Conservation (phyloP, 2,888 invertebrate genomes). For the Yponomeuta cagnagella region DNA sequence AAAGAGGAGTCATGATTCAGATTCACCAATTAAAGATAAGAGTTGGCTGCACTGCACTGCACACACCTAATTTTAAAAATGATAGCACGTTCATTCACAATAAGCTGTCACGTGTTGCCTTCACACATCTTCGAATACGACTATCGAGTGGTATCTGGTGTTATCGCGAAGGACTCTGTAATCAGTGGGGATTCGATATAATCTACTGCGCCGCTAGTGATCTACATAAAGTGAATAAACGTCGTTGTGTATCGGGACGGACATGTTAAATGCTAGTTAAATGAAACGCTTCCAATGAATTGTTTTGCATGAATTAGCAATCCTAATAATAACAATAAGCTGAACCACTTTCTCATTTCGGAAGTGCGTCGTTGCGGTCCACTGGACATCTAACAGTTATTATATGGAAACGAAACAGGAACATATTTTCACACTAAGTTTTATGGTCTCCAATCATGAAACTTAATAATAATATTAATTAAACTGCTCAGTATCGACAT, state of each 20-base stretch:
- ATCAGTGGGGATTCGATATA: constrained; percentile 35
- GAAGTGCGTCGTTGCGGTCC: constrained; percentile 11
- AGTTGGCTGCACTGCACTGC: background rate
- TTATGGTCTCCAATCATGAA: background rate
- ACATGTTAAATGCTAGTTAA: background rate
- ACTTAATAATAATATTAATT: background rate
- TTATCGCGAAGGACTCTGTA: constrained; percentile 49
- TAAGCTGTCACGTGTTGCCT: constrained; percentile 25
- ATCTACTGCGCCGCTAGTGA: constrained; percentile 36
- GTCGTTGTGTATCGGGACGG: constrained; percentile 21
- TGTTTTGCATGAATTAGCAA: background rate
- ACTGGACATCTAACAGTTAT: constrained; percentile 5
- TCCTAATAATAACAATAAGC: background rate
- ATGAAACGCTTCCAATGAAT: background rate
- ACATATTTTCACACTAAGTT: constrained; percentile 1
- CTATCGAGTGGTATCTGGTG: constrained; percentile 44
- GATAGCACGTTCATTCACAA: too few relatives aligned
- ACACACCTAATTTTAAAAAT: too few relatives aligned
- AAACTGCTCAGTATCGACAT: background rate
- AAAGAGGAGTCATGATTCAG: background rate
- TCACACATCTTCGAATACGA: constrained; percentile 41
- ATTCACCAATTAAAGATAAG: background rate
- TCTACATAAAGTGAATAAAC: constrained; percentile 21
- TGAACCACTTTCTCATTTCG: constrained; percentile 12
- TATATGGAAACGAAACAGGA: constrained; percentile 10